Conservation (phyloP, 2,888 invertebrate genomes). For the Apamea monoglypha region DNA sequence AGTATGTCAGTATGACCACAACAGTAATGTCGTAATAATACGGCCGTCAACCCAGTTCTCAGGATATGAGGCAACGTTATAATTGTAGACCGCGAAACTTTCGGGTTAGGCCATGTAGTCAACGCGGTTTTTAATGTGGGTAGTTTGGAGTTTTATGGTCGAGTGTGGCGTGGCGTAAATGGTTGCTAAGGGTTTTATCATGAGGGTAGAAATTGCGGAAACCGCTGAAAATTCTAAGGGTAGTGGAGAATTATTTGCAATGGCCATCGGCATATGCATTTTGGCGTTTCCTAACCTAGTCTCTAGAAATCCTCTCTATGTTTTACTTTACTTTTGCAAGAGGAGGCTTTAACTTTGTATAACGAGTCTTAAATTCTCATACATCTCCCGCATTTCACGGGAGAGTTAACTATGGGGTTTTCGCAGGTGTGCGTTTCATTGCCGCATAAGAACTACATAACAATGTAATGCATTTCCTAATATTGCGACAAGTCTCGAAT, state of each 20-base stretch:
- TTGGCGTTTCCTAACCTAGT: background rate
- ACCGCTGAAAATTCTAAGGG: background rate
- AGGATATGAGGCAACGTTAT: conserved; percentile 52
- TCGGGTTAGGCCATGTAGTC: conserved; percentile 26
- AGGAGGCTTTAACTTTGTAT: background rate
- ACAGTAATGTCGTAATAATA: conserved; percentile 39
- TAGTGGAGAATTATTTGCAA: background rate
- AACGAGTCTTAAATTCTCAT: background rate
- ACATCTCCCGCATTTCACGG: background rate
- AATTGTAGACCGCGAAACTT: conserved; percentile 54
- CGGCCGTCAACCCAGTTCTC: conserved; percentile 59
- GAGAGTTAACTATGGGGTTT: background rate
- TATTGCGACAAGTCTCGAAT: too few species aligned
- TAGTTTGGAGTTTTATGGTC: conserved; percentile 18
- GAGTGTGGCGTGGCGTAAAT: conserved; percentile 2
- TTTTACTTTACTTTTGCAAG: background rate
- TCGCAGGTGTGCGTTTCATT: background rate
- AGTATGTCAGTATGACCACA: conserved; percentile 42
- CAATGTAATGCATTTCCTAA: background rate
- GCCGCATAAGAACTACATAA: background rate
- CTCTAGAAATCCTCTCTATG: too few species aligned
- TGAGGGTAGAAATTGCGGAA: background rate
- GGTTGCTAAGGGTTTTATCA: background rate
- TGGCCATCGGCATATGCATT: background rate
- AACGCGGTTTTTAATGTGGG: conserved; percentile 38